Base-by-base conservation (phyloP, 2,113 vertebrate species). In the Ifrita kowaldi region DNA sequence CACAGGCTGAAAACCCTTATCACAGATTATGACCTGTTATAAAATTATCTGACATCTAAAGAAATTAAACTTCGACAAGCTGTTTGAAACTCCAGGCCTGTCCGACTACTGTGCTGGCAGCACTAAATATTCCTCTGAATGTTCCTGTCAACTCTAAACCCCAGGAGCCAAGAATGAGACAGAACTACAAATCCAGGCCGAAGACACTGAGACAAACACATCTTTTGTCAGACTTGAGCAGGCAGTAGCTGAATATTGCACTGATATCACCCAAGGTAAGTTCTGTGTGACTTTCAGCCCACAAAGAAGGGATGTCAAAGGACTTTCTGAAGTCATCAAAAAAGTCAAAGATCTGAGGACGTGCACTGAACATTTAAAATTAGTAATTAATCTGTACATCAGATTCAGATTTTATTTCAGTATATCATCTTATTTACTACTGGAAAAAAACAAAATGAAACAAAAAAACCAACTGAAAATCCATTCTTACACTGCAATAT, bases 161-260 rank as follows among this genome's bases (percentile, higher is more conserved):
- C 93, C 95, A 87, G 83, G 87, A 94, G 90, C 52, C 83, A 92
- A 60, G 75, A 93, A 73, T 1, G 60, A 96, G 92, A 88, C 79
- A 90, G 71, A 77, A 95, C 57, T 44, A 56, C 33, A 89, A 90
- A 79, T 42, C 49, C 67, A 93, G 86, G 88, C 59, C 87, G 94
- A 78, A 96, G 83, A 90, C 57, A 76, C 9, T 0, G 0, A 69
- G 70, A 90, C 67, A 93, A 89, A 95, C 46, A 47, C 5, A 28
- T 10, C 69, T 89, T 90, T 60, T 77, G 88, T 93, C 67, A 93
- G 50, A 77, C 20, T n/a, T 30, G 55, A 85, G 88, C 81, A 91
- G 80, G 47, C 39, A 44, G 44, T 9, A 53, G 62, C 46, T 87
- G 75, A 62, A 10, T 67, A 53, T 87, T 42, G 44, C 70, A 55